phyloP scores from a whole-genome alignment of 2,797 vertebrate species.

The Mus caroli region DNA sequence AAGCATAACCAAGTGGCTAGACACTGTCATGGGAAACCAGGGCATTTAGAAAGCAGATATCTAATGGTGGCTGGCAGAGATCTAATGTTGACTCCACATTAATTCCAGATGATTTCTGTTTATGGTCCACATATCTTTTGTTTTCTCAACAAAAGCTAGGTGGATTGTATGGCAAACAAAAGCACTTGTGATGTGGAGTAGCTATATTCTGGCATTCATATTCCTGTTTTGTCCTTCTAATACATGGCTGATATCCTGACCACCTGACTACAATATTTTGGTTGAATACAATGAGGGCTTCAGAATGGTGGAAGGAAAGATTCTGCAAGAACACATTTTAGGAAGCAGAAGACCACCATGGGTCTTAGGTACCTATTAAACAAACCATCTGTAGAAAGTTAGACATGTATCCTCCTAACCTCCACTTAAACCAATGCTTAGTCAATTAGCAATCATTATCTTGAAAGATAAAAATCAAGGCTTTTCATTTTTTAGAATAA shows the following conservation, averaged over 20 bases:
- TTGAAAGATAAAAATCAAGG: slow-evolving; percentile 49
- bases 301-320: neutral
- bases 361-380: neutral
- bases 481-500: slow-evolving; percentile 16
- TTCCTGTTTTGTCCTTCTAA: neutral
- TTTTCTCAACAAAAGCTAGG: neutral
- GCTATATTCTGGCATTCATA: neutral
- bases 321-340: neutral
- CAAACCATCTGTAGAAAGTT: neutral
- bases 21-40: neutral
- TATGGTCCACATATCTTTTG: neutral
- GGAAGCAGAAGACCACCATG: neutral
- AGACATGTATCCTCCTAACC: neutral
- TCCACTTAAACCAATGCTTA: neutral
- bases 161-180: neutral
- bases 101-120: neutral
- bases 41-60: neutral
- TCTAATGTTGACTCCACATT: neutral
- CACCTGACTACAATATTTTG: neutral
- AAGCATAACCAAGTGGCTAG: neutral
- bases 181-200: neutral
- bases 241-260: neutral
- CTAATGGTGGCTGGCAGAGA: neutral
- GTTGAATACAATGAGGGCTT: neutral
- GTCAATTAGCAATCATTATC: neutral